Evolutionary conservation across 2,113 vertebrate species (phyloP).

Genomic region (Condylura cristata): DNA sequence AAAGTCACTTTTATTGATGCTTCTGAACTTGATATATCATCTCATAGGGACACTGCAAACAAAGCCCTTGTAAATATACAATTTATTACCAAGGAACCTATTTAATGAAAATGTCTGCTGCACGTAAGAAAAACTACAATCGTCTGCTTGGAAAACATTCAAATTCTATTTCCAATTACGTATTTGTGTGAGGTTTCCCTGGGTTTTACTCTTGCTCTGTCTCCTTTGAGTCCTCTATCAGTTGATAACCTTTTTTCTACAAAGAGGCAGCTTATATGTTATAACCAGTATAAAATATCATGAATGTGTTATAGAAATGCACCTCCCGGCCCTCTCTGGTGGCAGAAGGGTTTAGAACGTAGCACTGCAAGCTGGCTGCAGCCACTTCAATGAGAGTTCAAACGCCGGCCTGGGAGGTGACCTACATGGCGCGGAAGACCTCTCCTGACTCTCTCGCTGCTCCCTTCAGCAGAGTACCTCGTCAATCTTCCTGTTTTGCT

Average conservation of each 20-base stretch:
- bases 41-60: conserved; percentile 66
- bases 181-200: neutral
- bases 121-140: conserved; percentile 42
- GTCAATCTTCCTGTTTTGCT: no score
- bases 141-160: conserved; percentile 13
- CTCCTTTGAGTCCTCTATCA: conserved; percentile 4
- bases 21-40: conserved; percentile 57
- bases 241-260: neutral
- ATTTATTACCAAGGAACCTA: conserved; percentile 60
- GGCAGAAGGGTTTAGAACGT: no score
- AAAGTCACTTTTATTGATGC: conserved; percentile 76
- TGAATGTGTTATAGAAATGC: neutral
- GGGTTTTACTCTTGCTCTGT: conserved; percentile 24
- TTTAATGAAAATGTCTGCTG: conserved; percentile 54
- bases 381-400: no score
- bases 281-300: neutral
- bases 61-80: conserved; percentile 57
- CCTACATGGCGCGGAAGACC: no score
- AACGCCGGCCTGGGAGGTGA: no score
- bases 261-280: neutral
- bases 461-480: no score
- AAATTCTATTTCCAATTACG: conserved; percentile 7
- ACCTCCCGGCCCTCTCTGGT: no score
- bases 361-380: no score
- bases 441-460: no score